phyloP scores from a whole-genome alignment of 2,113 vertebrate genomes.

The Gallinago media region DNA sequence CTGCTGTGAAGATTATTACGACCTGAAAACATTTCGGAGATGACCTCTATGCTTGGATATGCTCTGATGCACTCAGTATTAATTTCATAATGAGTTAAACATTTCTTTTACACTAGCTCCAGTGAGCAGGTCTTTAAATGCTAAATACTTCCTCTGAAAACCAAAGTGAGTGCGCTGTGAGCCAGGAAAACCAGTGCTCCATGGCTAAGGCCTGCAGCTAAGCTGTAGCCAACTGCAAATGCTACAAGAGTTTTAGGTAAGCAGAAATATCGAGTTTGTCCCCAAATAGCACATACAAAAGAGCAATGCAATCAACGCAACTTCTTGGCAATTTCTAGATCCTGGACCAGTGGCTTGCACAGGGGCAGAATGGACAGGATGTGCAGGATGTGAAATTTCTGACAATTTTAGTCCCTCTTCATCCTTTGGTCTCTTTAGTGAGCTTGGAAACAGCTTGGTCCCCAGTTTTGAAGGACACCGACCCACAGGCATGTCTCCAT shows the following conservation, averaged over 20 bases:
- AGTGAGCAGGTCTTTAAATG: neutral
- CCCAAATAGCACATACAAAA: neutral
- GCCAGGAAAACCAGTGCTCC: neutral
- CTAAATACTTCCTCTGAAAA: neutral
- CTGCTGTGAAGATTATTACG: neutral
- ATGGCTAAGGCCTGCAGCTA: neutral
- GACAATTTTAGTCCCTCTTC: neutral
- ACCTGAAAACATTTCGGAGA: neutral
- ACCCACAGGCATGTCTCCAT: neutral
- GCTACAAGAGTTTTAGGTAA: neutral
- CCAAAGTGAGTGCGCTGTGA: rapidly evolving
- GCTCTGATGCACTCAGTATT: neutral
- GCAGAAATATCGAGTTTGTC: neutral
- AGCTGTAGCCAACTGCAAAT: neutral
- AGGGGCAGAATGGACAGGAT: too few relatives aligned
- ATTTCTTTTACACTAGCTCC: neutral
- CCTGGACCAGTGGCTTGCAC: neutral
- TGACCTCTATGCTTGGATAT: neutral
- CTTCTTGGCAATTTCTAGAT: neutral
- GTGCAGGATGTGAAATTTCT: neutral
- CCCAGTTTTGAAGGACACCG: neutral
- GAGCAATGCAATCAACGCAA: neutral
- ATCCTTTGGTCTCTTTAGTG: neutral
- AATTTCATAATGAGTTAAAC: neutral
- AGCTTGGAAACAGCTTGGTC: neutral